Base-by-base conservation (phyloP, 2,797 vertebrate genomes). In the Rhincodon typus region DNA sequence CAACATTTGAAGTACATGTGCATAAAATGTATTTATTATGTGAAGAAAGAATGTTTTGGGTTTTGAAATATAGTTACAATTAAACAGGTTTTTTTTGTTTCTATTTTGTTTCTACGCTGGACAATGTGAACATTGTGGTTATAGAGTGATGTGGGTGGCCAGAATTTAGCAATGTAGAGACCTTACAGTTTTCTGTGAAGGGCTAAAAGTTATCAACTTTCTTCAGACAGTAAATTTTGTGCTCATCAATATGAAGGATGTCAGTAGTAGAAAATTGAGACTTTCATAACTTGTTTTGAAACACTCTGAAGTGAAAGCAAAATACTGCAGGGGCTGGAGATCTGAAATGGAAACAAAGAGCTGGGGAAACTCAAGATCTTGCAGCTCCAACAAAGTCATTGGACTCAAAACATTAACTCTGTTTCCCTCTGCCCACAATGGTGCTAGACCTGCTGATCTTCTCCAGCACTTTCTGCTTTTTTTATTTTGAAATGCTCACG, bases 1-100 rank as follows among this genome's bases (percentile, higher is more conserved):
- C 97, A 98, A 98, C 96, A 96, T 98, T 98, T 97, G 97, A 98
- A 98, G 98, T 98, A 98, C 98, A 98, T 98, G 97, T 98, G 98
- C 98, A 98, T 98, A 98, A 98, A 98, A 97, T 98, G 98, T 99
- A 99, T 99, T 99, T 99, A 99, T 99, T 99, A 98, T 98, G 97
- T 98, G 98, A 98, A 97, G 96, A 96, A 96, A 96, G 96, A 97
- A 96, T 98, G 97, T 97, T 97, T 97, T 98, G 98, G 97, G 97
- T 97, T 98, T 98, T 98, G 97, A 98, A 98, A 98, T 98, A 98
- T 97, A 98, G 97, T 98, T 98, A 97, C 97, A 97, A 97, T 97
- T 96, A 97, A 97, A 97, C 97, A 97, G 96, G 87, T 46, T 50
- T 50, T 96, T 95, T 94, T 95, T 57, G 69, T 53, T 95, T 77